These are phyloP conservation scores for Aricia agestis DNA, from an alignment of 1,140 invertebrate species.

Conservation along the genomic window DNA sequence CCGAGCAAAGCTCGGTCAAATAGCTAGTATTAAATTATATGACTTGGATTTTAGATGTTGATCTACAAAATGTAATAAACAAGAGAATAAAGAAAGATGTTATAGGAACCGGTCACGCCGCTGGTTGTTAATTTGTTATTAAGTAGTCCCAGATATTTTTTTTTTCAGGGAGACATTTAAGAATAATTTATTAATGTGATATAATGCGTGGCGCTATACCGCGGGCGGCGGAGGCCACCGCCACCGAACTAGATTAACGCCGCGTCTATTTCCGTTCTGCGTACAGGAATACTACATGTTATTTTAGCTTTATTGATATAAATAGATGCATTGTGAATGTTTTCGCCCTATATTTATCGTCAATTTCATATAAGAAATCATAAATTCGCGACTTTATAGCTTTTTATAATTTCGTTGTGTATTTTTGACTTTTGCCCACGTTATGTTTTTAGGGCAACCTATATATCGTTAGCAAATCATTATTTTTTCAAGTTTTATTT, in stretches of 20 bases:
- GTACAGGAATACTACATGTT: slow-evolving; percentile 64
- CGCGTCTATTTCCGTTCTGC: slow-evolving; percentile 56
- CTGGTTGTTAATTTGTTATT: no score
- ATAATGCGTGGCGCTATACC: slow-evolving; percentile 21
- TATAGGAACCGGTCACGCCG: no score
- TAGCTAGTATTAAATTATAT: no score
- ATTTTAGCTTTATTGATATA: slow-evolving; percentile 67
- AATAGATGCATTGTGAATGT: slow-evolving; percentile 64
- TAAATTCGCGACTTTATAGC: not conserved
- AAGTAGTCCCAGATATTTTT: not conserved
- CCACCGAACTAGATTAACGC: slow-evolving; percentile 31
- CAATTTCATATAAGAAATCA: slow-evolving; percentile 33
- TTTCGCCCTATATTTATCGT: slow-evolving; percentile 57
- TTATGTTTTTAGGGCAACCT: not conserved
- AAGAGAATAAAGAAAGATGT: no score
- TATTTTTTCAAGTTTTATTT: not conserved
- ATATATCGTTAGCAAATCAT: not conserved
- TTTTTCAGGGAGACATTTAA: not conserved
- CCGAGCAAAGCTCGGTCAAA: no score
- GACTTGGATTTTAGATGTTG: no score
- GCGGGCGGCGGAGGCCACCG: slow-evolving; percentile 23
- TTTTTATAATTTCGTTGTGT: not conserved
- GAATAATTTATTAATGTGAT: not conserved
- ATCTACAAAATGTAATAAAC: no score
- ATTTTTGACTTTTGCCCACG: not conserved